Conservation (phyloP, 2,113 vertebrate genomes). For the Tachysurus fulvidraco region DNA sequence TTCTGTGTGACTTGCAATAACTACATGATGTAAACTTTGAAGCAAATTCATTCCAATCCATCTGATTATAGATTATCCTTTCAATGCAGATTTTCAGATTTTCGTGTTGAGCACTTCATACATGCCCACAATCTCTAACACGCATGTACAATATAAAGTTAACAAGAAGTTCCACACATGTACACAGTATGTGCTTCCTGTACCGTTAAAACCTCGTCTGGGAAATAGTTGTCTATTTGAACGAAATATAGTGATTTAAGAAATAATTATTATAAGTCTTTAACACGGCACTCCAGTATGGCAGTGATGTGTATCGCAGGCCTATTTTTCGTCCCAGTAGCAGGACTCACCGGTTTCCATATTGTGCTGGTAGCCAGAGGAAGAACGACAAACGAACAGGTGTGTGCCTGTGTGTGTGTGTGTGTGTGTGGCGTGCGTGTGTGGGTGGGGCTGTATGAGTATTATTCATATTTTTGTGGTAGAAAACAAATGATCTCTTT, state of each 20-base stretch:
- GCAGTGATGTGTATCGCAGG: constrained; percentile 96
- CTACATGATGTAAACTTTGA: neutral
- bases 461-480: neutral
- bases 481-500: neutral
- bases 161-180: neutral
- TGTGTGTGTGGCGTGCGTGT: neutral
- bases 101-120: neutral
- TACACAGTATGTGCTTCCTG: neutral
- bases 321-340: constrained; percentile 93
- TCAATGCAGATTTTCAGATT: neutral
- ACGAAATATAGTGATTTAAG: neutral
- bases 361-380: constrained; percentile 93
- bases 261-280: constrained; percentile 10
- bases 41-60: neutral
- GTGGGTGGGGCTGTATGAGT: neutral
- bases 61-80: neutral
- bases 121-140: neutral
- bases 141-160: neutral
- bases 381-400: constrained; percentile 96
- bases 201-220: neutral
- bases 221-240: neutral
- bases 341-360: constrained; percentile 93
- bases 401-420: constrained; percentile 56
- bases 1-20: neutral
- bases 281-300: constrained; percentile 74